phyloP scores from a whole-genome alignment of 2,888 invertebrate species.

The Metallyticus violacea region DNA sequence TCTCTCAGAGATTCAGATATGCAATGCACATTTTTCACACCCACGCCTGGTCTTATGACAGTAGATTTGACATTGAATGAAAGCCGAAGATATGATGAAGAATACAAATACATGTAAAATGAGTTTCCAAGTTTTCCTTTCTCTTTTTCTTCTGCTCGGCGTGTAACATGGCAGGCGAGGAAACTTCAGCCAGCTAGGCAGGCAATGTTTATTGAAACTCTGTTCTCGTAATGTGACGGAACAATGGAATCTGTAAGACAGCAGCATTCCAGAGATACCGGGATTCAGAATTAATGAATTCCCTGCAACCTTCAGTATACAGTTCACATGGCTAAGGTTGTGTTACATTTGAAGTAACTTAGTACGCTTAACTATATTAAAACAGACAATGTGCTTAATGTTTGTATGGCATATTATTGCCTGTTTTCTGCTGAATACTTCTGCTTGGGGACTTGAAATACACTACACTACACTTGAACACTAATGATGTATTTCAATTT shows the following conservation, averaged over 20 bases:
- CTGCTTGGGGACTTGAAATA: too few relatives aligned
- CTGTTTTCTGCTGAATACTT: too few relatives aligned
- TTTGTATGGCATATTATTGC: too few relatives aligned
- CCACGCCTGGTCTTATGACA: not conserved
- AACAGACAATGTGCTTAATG: too few relatives aligned
- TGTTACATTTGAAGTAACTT: too few relatives aligned
- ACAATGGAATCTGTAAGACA: not conserved
- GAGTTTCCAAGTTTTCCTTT: not conserved
- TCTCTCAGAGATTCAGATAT: not conserved
- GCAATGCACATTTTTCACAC: not conserved
- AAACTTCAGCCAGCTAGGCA: not conserved
- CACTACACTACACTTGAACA: too few relatives aligned
- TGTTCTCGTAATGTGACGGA: not conserved
- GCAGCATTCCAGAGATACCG: not conserved
- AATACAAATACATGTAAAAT: constrained; percentile 16
- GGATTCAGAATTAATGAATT: not conserved
- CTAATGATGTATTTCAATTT: too few relatives aligned
- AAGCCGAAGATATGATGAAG: constrained; percentile 12
- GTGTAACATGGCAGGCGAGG: not conserved
- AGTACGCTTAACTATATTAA: too few relatives aligned
- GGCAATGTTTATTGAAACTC: constrained; percentile 6
- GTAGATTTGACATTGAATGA: not conserved
- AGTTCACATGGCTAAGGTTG: too few relatives aligned
- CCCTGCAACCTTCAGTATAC: too few relatives aligned
- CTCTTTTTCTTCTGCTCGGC: not conserved